These are phyloP conservation scores for Reticulitermes speratus DNA, from an alignment of 1,140 invertebrate species.

Conservation along the genomic window DNA sequence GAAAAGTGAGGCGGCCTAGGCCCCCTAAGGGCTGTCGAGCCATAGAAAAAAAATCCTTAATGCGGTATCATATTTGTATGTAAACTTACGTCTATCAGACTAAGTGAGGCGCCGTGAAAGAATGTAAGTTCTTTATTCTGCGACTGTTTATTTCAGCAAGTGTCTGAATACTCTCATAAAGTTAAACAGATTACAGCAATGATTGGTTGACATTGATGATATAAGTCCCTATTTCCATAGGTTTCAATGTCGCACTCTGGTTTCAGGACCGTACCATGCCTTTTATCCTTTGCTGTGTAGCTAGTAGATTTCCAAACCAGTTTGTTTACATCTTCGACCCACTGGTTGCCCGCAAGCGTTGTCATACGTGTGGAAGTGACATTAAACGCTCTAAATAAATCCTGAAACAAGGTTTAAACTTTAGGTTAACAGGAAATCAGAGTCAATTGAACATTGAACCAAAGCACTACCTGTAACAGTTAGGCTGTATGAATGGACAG, in stretches of 20 bases:
- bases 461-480: too few relatives aligned
- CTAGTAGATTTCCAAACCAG: constrained; percentile 52
- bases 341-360: constrained; percentile 68
- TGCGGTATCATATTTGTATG: too few relatives aligned
- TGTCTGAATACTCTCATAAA: too few relatives aligned
- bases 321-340: constrained; percentile 54
- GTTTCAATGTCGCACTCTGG: neutral
- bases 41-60: too few relatives aligned
- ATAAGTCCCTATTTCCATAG: neutral
- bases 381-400: constrained; percentile 58
- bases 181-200: neutral
- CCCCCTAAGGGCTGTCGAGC: too few relatives aligned
- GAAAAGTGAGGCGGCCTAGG: too few relatives aligned
- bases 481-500: too few relatives aligned
- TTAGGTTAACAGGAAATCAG: neutral
- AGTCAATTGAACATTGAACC: too few relatives aligned
- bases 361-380: constrained; percentile 62
- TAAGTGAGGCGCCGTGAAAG: too few relatives aligned
- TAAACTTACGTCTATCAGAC: too few relatives aligned
- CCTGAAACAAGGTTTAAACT: constrained; percentile 42
- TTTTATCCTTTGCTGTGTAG: constrained; percentile 29
- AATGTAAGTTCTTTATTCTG: too few relatives aligned
- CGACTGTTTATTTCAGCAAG: too few relatives aligned
- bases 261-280: neutral
- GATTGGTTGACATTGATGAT: neutral